Conservation (phyloP, 2,113 vertebrate species). For the Myrmecobius fasciatus region DNA sequence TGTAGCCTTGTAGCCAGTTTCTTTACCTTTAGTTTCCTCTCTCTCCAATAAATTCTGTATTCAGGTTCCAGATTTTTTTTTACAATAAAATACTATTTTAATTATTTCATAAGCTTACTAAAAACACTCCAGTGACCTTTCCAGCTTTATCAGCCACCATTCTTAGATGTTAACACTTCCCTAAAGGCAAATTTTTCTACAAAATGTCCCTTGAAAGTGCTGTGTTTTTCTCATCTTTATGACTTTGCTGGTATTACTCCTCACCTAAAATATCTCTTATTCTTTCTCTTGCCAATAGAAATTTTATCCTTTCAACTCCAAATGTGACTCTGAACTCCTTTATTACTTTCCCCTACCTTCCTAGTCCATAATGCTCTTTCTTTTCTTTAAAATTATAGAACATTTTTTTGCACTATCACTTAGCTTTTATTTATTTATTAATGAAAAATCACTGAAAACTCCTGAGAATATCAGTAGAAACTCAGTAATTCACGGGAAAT, state of each 20-base stretch:
- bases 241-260: neutral
- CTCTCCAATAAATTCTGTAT: neutral
- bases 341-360: neutral
- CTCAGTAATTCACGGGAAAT: neutral
- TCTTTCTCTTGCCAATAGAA: neutral
- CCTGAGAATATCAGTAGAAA: neutral
- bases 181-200: neutral
- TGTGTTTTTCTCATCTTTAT: neutral
- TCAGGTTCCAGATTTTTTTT: neutral
- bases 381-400: neutral
- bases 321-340: neutral
- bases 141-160: neutral
- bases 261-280: neutral
- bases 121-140: neutral
- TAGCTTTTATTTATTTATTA: neutral
- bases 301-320: neutral
- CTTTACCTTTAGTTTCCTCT: neutral
- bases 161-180: neutral
- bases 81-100: neutral
- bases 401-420: neutral
- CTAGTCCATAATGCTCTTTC: neutral
- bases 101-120: neutral
- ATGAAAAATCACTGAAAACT: neutral
- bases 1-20: neutral
- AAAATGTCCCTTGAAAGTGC: neutral